These are phyloP conservation scores for Metalampra italica DNA, from an alignment of 2,888 invertebrate genomes.

Conservation along the genomic window DNA sequence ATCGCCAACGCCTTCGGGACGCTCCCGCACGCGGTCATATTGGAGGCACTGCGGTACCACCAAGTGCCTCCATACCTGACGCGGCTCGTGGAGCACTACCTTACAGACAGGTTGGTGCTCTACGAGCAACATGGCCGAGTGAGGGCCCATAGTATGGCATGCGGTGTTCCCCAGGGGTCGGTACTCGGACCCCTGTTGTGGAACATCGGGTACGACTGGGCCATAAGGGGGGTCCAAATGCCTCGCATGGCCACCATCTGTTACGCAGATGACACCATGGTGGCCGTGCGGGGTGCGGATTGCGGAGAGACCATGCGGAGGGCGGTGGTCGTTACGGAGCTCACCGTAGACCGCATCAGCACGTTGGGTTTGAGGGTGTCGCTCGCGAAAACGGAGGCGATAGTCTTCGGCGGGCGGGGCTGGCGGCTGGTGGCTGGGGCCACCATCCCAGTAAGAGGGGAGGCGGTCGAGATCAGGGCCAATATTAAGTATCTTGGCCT, in stretches of 20 bases:
- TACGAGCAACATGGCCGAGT: too few species aligned
- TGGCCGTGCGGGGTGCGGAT: too few species aligned
- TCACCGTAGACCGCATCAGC: too few species aligned
- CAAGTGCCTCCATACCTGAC: neutral
- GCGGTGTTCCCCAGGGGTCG: constrained; percentile 19
- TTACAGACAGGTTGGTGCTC: neutral
- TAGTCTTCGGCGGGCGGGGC: neutral
- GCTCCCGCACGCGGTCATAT: neutral
- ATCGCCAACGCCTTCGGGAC: neutral
- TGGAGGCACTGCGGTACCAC: neutral
- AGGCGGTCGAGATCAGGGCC: neutral
- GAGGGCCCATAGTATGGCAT: too few species aligned
- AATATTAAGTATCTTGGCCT: neutral
- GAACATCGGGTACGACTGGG: constrained; percentile 16
- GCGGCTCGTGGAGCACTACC: neutral
- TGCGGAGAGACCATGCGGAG: too few species aligned
- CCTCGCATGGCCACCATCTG: too few species aligned
- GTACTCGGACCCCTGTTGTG: constrained; percentile 18
- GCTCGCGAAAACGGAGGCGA: neutral
- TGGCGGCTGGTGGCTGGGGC: neutral
- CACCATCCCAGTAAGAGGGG: neutral
- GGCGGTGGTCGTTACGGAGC: too few species aligned
- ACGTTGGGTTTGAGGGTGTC: neutral
- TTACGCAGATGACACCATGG: too few species aligned
- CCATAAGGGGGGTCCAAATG: too few species aligned